phyloP scores from a whole-genome alignment of 2,113 vertebrate species.

The Hucho hucho region DNA sequence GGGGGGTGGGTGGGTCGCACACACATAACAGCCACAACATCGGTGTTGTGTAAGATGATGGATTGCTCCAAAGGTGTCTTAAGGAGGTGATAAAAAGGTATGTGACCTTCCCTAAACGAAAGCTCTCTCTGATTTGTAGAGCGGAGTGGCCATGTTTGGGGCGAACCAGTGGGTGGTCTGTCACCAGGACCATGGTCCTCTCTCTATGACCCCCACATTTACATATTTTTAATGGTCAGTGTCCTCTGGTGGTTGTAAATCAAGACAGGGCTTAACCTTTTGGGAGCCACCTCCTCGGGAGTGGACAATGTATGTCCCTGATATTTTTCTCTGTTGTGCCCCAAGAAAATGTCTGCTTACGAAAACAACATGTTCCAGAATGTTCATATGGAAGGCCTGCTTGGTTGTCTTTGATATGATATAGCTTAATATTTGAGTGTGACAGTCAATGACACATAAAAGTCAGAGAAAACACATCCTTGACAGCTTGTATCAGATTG shows the following conservation, averaged over 20 bases:
- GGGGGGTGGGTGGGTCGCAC: background rate
- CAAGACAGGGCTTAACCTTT: conserved; percentile 58
- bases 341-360: conserved; percentile 42
- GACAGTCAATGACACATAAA: too few relatives aligned
- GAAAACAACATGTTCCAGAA: conserved; percentile 16
- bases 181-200: conserved; percentile 58
- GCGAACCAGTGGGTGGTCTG: conserved; percentile 65
- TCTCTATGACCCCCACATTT: conserved; percentile 57
- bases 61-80: conserved; percentile 60
- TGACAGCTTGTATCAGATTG: background rate
- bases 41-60: conserved; percentile 50
- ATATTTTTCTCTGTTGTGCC: conserved; percentile 26
- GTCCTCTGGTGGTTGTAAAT: conserved; percentile 63
- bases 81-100: conserved; percentile 73
- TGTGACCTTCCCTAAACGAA: conserved; percentile 71
- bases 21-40: conserved; percentile 8
- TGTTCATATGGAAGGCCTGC: background rate
- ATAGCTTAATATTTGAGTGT: background rate
- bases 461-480: conserved; percentile 27
- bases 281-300: conserved; percentile 51
- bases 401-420: background rate
- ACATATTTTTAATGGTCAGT: conserved; percentile 69
- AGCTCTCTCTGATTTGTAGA: conserved; percentile 64
- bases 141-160: conserved; percentile 48
- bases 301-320: conserved; percentile 32